Evolutionary conservation across 2,797 vertebrate species (phyloP).

Genomic region (Sarcoramphus papa): DNA sequence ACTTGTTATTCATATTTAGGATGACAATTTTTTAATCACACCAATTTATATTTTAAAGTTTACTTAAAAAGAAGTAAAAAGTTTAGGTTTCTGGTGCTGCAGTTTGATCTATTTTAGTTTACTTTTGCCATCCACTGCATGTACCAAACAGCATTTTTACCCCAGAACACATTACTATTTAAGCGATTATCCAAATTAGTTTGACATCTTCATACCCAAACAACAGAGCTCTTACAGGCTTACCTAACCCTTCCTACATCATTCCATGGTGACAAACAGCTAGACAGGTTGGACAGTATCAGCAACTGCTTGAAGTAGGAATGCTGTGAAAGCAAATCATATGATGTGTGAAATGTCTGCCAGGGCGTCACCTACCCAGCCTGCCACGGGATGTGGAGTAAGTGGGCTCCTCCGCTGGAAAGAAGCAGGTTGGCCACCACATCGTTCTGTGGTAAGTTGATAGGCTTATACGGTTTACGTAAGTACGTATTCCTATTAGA

Average conservation of each 20-base stretch:
- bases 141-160: neutral
- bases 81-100: neutral
- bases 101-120: neutral
- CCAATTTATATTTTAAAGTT: neutral
- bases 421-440: conserved; percentile 94
- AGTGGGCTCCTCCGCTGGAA: conserved; percentile 97
- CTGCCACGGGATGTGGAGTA: conserved; percentile 98
- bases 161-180: neutral
- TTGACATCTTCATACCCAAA: neutral
- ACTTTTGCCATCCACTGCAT: neutral
- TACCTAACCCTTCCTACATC: neutral
- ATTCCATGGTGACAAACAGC: neutral
- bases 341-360: conserved; percentile 1
- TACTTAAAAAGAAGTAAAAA: neutral
- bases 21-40: neutral
- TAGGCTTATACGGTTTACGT: neutral
- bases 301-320: neutral
- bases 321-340: neutral
- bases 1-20: neutral
- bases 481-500: neutral
- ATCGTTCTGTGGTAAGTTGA: conserved; percentile 92
- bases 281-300: neutral
- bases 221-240: neutral
- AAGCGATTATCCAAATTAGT: neutral
- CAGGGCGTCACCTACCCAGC: conserved; percentile 98